phyloP scores from a whole-genome alignment of 2,888 invertebrate species.

The Nebria salina region DNA sequence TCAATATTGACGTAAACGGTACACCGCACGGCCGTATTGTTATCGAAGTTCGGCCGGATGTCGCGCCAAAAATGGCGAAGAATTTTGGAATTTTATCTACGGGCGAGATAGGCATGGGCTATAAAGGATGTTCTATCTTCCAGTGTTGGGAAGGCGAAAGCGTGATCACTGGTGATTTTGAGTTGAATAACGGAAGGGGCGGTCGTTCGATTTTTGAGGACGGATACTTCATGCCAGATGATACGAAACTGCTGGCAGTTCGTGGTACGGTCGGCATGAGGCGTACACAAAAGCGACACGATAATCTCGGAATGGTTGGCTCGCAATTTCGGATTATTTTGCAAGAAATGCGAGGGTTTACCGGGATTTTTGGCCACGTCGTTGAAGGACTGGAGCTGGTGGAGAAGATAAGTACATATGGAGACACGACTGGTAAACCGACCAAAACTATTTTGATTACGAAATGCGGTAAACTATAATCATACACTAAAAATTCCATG shows the following conservation, averaged over 20 bases:
- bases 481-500: slow-evolving; percentile 22
- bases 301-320: slow-evolving; percentile 83
- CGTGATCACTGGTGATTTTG: slow-evolving; percentile 83
- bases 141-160: slow-evolving; percentile 87
- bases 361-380: slow-evolving; percentile 83
- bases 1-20: slow-evolving; percentile 80
- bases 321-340: slow-evolving; percentile 85
- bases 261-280: slow-evolving; percentile 85
- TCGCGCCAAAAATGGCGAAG: slow-evolving; percentile 83
- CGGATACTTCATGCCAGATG: slow-evolving; percentile 82
- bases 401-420: slow-evolving; percentile 80
- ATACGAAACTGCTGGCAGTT: slow-evolving; percentile 78
- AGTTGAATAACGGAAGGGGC: slow-evolving; percentile 82
- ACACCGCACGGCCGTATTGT: slow-evolving; percentile 76
- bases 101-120: slow-evolving; percentile 79
- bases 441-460: slow-evolving; percentile 78
- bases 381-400: slow-evolving; percentile 82
- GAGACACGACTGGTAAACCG: slow-evolving; percentile 81
- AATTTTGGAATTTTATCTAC: slow-evolving; percentile 78
- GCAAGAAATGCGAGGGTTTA: slow-evolving; percentile 84
- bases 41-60: slow-evolving; percentile 80
- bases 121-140: slow-evolving; percentile 82
- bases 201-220: slow-evolving; percentile 81
- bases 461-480: slow-evolving; percentile 77
- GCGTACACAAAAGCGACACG: slow-evolving; percentile 81